Evolutionary conservation across 2,888 invertebrate genomes (phyloP), one percentile per base, ranked within the genome.

Genomic region (Diarsia dahlii): DNA sequence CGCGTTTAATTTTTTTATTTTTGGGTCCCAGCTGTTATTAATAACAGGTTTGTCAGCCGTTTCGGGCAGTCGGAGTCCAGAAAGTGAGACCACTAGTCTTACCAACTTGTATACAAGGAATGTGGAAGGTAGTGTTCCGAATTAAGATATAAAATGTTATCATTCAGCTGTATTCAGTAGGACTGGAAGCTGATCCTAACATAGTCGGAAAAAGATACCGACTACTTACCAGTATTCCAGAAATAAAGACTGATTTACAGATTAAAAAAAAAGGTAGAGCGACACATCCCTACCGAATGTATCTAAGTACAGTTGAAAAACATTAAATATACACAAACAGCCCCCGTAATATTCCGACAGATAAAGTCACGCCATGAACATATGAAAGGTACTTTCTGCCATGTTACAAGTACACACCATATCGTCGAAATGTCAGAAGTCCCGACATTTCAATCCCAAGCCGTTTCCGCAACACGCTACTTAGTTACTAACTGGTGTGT

Each of bases 381-480:
- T 74, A 68, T 76, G 74, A 70, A 77, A 62, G 39, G 50, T 56
- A 79, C 71, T 84, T 81, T 67, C 84, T 75, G 78, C 66, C 74
- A 81, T 64, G 77, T 76, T 76, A 64, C n/a, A 64, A 67, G 73
- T 46, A 69, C 78, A 79, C 71, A 77, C 52, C 46, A 71, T 67
- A 71, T 58, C 72, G 69, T 81, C 72, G 60, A 86, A 86, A 86
- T 86, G 87, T 87, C 87, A 86, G 23, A 78, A 72, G 63, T 74
- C 71, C 70, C 62, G 87, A 87, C 86, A 84, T 84, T 86, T 86
- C 87, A 84, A 84, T 86, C 67, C 71, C 28, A 34, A 52, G 34
- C 50, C 71, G 70, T 72, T 80, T 82, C 80, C 82, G 62, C 71
- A 56, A 56, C 84, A 78, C 77, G 84, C 84, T 39, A 56, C 20